Conservation (phyloP, 2,888 invertebrate genomes). For the Trichopria drosophilae region DNA sequence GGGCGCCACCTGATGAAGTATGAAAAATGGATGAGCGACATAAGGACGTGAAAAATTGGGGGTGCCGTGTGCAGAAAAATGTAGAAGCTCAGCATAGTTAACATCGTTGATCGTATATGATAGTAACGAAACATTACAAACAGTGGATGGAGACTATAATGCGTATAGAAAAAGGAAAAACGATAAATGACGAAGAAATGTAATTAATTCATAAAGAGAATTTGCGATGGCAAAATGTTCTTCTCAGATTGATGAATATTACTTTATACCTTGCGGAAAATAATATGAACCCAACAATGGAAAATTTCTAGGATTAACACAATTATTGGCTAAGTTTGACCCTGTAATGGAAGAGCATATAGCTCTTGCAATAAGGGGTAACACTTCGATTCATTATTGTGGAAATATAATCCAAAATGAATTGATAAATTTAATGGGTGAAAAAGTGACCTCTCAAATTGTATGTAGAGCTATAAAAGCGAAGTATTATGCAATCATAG, state of each 20-base stretch:
- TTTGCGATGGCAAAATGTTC: too few species aligned
- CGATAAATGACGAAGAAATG: too few species aligned
- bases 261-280: background rate
- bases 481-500: slow-evolving; percentile 3
- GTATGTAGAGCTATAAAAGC: background rate
- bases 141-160: too few species aligned
- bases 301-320: slow-evolving; percentile 1
- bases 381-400: slow-evolving; percentile 4
- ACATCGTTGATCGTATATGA: too few species aligned
- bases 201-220: too few species aligned
- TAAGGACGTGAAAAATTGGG: too few species aligned
- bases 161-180: too few species aligned
- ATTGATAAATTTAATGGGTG: slow-evolving; percentile 2
- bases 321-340: slow-evolving; percentile 3
- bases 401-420: slow-evolving; percentile 12
- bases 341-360: slow-evolving; percentile 1
- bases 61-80: too few species aligned
- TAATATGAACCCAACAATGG: slow-evolving; percentile 6
- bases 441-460: background rate
- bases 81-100: too few species aligned
- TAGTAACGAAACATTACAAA: too few species aligned
- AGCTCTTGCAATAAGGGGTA: background rate
- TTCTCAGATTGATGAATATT: background rate
- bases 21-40: too few species aligned
- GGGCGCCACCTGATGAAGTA: too few species aligned